These are phyloP conservation scores for Formica exsecta DNA, from an alignment of 1,140 invertebrate genomes.

Conservation along the genomic window DNA sequence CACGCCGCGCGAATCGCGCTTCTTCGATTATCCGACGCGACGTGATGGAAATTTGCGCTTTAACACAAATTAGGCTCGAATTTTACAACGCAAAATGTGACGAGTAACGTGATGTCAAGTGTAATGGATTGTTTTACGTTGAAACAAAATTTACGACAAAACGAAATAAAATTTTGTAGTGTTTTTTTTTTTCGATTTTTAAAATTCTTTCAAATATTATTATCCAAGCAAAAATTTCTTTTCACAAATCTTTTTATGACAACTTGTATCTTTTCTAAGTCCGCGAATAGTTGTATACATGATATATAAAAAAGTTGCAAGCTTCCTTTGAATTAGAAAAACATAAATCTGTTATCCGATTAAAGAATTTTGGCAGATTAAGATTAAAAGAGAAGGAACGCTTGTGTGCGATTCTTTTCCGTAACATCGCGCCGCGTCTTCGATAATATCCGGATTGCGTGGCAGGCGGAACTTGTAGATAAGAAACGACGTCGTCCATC, in stretches of 20 bases:
- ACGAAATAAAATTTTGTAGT: no score
- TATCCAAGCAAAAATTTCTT: not conserved
- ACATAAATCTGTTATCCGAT: not conserved
- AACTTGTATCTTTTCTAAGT: not conserved
- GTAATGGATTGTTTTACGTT: not conserved
- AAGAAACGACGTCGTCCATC: constrained; percentile 4
- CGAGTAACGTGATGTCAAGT: not conserved
- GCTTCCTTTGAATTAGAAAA: not conserved
- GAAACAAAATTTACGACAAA: not conserved
- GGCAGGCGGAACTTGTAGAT: not conserved
- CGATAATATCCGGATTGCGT: constrained; percentile 13
- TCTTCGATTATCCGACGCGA: not conserved
- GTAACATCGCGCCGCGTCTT: constrained; percentile 26
- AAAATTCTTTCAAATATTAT: not conserved
- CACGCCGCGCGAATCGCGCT: constrained; percentile 10
- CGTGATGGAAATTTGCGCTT: not conserved
- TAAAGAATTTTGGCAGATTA: not conserved
- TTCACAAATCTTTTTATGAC: not conserved
- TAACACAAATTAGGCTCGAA: not conserved
- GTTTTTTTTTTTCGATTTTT: not conserved
- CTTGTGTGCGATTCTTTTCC: not conserved
- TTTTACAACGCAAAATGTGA: not conserved
- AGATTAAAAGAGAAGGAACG: not conserved
- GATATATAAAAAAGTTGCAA: not conserved
- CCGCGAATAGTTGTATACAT: not conserved